Evolutionary conservation across 2,113 vertebrate species (phyloP), one percentile per base, ranked within the genome.

Genomic region (Bungarus multicinctus): DNA sequence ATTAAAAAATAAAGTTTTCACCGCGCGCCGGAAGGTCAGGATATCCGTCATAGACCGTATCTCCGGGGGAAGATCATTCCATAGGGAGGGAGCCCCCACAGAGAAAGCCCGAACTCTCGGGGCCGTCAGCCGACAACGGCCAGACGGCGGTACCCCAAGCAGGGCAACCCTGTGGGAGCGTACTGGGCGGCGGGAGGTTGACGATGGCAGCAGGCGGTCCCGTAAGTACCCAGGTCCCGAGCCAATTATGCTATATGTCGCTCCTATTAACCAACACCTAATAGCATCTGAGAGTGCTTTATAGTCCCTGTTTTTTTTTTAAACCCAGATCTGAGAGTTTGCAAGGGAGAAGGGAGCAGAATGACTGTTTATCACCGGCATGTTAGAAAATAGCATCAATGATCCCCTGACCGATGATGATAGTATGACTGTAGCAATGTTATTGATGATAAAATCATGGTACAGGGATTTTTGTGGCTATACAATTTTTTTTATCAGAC

Each of bases 221-320:
- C n/a, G n/a, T n/a, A n/a, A n/a, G n/a, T n/a, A n/a, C n/a, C n/a
- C n/a, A n/a, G n/a, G n/a, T n/a, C n/a, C n/a, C n/a, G n/a, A n/a
- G n/a, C n/a, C n/a, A n/a, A n/a, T n/a, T n/a, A n/a, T n/a, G n/a
- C 96, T 97, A 99, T 99, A 97, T 98, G 98, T 50, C 86, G 30
- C 0, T 55, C 25, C 27, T 25, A 74, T 89, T 64, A 57, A 10
- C 2, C 3, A 20, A 64, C 64, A 57, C 20, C 1, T 1, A 52
- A 92, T 69, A 85, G 45, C 27, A 27, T 1, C 2, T 55, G 64
- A 1, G 60, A 91, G 50, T 64, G 14, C 0, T 57, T 18, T 91
- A 16, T 58, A 54, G 43, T 47, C 86, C 22, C 9, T 87, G 55
- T 55, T 58, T 10, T 34, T 12, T 12, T 20, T 30, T 55, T 4